phyloP scores from a whole-genome alignment of 2,888 invertebrate species.

The Amblyjoppa proteus region DNA sequence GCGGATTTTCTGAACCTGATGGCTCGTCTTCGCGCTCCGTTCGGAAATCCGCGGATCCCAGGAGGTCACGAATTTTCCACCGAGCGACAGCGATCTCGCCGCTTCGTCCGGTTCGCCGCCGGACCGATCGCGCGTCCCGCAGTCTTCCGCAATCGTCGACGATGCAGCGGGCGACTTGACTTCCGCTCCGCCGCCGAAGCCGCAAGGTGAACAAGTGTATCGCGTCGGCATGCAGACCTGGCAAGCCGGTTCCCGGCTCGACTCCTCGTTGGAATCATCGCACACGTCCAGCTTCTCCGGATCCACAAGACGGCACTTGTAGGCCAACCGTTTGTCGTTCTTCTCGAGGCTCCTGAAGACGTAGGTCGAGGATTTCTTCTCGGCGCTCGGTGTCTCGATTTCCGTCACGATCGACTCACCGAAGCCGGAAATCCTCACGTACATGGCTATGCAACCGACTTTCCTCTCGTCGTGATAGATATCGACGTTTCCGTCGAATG shows the following conservation, averaged over 20 bases:
- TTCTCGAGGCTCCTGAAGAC: constrained; percentile 74
- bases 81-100: constrained; percentile 37
- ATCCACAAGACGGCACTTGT: constrained; percentile 76
- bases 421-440: constrained; percentile 88
- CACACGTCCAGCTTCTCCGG: constrained; percentile 67
- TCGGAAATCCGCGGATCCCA: constrained; percentile 28
- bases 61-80: constrained; percentile 29
- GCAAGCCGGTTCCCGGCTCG: constrained; percentile 53
- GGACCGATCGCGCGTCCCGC: neutral
- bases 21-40: neutral
- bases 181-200: constrained; percentile 57
- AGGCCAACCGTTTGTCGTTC: constrained; percentile 69
- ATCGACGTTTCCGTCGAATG: constrained; percentile 87
- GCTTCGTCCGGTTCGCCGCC: constrained; percentile 19
- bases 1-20: neutral
- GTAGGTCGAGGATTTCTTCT: constrained; percentile 69
- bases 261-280: constrained; percentile 64
- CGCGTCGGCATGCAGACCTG: constrained; percentile 67
- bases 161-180: neutral
- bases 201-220: constrained; percentile 73
- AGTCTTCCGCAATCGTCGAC: neutral
- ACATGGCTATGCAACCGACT: constrained; percentile 87
- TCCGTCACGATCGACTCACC: constrained; percentile 89
- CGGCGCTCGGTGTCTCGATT: constrained; percentile 82
- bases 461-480: constrained; percentile 84